Percentiles rank a stretch among this genome's conserved stretches.
Conservation (phyloP, 2,888 invertebrate genomes). For the Drosophila bunnanda region DNA sequence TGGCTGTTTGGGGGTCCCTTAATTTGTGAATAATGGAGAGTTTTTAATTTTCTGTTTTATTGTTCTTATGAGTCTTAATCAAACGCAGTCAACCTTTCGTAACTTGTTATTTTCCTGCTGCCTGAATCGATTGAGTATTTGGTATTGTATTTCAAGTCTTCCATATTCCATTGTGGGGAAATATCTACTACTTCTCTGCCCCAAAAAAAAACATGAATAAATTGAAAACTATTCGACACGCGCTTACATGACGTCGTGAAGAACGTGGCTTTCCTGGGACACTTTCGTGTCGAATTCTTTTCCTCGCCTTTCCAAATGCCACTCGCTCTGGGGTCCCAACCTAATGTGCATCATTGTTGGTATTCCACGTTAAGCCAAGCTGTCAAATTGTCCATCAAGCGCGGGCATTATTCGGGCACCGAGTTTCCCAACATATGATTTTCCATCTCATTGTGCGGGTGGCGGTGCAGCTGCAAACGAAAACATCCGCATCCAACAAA, state of each 20-base stretch:
- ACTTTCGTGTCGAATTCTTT: slow-evolving; percentile 26
- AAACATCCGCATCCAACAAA: slow-evolving; percentile 56
- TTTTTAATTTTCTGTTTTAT: background rate
- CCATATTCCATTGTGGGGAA: background rate
- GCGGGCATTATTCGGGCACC: slow-evolving; percentile 20
- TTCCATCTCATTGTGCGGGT: slow-evolving; percentile 47
- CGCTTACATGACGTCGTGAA: slow-evolving; percentile 8
- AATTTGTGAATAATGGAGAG: background rate
- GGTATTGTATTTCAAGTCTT: background rate
- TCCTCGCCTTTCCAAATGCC: slow-evolving; percentile 35
- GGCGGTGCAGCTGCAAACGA: slow-evolving; percentile 31
- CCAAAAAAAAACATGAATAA: slow-evolving; percentile 3
- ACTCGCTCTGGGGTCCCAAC: slow-evolving; percentile 17
- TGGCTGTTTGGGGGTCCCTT: background rate
- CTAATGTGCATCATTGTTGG: slow-evolving; percentile 43
- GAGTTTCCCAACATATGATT: slow-evolving; percentile 24
- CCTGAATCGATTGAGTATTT: background rate
- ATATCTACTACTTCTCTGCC: background rate
- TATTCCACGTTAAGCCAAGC: slow-evolving; percentile 38
- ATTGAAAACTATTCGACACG: slow-evolving; percentile 24
- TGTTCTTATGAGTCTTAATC: background rate
- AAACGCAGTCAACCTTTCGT: background rate
- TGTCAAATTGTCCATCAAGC: slow-evolving; percentile 64
- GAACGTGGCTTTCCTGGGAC: slow-evolving; percentile 19
- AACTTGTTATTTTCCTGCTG: background rate